phyloP scores from a whole-genome alignment of 1,140 invertebrate genomes.

The Temnothorax longispinosus region DNA sequence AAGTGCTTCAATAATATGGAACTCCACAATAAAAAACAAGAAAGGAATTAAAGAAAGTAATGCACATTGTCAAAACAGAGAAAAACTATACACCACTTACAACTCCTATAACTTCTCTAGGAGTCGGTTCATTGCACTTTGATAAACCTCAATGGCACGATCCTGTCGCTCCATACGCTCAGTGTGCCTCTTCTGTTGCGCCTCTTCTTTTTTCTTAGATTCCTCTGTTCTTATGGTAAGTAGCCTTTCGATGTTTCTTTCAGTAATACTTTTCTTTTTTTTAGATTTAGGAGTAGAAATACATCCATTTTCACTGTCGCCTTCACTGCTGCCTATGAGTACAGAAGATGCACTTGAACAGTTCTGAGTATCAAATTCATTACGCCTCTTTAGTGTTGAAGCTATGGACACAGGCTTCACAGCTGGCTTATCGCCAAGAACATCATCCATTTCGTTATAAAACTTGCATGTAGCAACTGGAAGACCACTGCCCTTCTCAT shows the following conservation, averaged over 20 bases:
- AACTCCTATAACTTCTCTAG: background rate
- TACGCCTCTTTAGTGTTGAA: background rate
- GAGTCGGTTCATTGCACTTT: background rate
- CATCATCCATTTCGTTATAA: slow-evolving; percentile 43
- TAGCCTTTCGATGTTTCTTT: background rate
- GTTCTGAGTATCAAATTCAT: background rate
- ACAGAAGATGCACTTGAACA: background rate
- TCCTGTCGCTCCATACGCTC: slow-evolving; percentile 1
- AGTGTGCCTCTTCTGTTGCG: background rate
- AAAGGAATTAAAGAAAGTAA: background rate
- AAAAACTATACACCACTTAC: background rate
- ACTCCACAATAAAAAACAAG: background rate
- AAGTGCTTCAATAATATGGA: no score
- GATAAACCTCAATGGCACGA: background rate
- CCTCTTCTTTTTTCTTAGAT: background rate
- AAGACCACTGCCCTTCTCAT: slow-evolving; percentile 7
- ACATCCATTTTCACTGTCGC: background rate
- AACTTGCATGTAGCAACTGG: slow-evolving; percentile 42
- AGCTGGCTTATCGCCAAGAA: slow-evolving; percentile 37
- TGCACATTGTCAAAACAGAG: no score
- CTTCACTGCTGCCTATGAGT: background rate
- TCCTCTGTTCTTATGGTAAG: background rate
- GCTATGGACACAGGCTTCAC: background rate
- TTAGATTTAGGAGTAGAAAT: background rate
- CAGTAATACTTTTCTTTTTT: background rate